A percentile compares a stretch with the other conserved stretches of the same genome.
Conservation (phyloP, 1,140 invertebrate species). For the Liolophura sinensis region DNA sequence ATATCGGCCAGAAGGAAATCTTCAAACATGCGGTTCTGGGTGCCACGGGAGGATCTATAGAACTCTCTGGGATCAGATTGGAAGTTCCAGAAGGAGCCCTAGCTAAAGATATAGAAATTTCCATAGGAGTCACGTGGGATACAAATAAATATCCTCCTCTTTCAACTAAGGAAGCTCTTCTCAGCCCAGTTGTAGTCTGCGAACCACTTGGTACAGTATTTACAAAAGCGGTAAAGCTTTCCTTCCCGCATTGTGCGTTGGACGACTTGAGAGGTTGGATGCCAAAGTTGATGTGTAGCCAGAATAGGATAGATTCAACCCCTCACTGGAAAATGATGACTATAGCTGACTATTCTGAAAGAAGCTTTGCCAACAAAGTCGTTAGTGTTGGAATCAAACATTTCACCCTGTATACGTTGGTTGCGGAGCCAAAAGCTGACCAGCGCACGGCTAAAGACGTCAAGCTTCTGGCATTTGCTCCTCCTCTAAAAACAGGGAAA, state of each 20-base stretch:
- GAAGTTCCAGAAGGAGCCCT: not conserved
- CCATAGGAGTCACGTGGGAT: constrained; percentile 1
- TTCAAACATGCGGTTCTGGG: no score
- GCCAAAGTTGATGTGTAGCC: not conserved
- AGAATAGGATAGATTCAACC: not conserved
- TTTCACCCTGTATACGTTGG: constrained; percentile 3
- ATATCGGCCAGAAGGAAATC: no score
- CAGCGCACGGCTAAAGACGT: not conserved
- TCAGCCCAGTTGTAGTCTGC: constrained; percentile 5
- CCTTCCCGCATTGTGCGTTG: not conserved
- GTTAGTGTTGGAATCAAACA: not conserved
- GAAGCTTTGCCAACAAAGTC: not conserved
- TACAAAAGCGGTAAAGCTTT: not conserved
- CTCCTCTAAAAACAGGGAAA: not conserved
- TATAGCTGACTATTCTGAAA: not conserved
- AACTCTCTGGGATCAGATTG: not conserved
- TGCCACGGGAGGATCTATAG: not conserved
- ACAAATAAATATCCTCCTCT: not conserved
- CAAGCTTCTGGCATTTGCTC: constrained; percentile 7
- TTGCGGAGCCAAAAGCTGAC: not conserved
- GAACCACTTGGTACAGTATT: constrained; percentile 1
- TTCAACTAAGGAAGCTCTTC: not conserved
- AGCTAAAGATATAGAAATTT: not conserved
- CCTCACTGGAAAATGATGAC: not conserved
- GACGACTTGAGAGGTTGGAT: not conserved